Base-by-base conservation (phyloP, 2,888 invertebrate species). In the Melanargia galathea region DNA sequence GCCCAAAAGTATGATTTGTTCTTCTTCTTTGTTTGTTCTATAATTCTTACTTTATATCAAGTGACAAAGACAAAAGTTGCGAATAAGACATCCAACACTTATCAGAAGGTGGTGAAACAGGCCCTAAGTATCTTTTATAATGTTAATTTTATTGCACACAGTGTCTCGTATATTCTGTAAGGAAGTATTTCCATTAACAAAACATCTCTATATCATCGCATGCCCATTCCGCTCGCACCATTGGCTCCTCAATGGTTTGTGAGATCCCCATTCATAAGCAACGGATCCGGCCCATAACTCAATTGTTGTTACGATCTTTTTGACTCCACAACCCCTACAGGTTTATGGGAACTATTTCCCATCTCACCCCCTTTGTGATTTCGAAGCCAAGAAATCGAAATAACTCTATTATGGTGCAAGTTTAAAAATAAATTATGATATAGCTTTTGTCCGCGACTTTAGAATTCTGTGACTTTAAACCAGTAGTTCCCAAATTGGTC, bases 191-290 rank as follows among this genome's bases (percentile, higher is more conserved):
- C 52, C 52, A 35, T 52, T 52, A 52, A 52, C 52, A 33, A 52
- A 52, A 52, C 52, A 52, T 62, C 60, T 65, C 51, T 59, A 67
- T 63, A 63, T 64, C 52, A 33, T 30, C 57, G 55, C 54, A 48
- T n/a, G 46, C 40, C 58, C 59, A 63, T 63, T 65, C 49, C 51
- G 45, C 43, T 38, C 33, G 60, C 56, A 26, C 18, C 67, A 71
- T 71, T 71, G 66, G 54, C 33, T 66, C 57, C 63, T 63, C 69
- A 70, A 68, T 70, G 65, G 71, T 22, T 67, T 58, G 71, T 68
- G 65, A 70, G 65, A 64, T 59, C 51, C 40, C 67, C 67, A 68
- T 66, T 68, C 62, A 68, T 52, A 38, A 60, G 62, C 64, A 64
- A 60, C 62, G 66, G 62, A 62, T 57, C 58, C 18, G 30, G 40